These are phyloP conservation scores for Athetis lepigone DNA, from an alignment of 2,888 invertebrate genomes.

Conservation along the genomic window DNA sequence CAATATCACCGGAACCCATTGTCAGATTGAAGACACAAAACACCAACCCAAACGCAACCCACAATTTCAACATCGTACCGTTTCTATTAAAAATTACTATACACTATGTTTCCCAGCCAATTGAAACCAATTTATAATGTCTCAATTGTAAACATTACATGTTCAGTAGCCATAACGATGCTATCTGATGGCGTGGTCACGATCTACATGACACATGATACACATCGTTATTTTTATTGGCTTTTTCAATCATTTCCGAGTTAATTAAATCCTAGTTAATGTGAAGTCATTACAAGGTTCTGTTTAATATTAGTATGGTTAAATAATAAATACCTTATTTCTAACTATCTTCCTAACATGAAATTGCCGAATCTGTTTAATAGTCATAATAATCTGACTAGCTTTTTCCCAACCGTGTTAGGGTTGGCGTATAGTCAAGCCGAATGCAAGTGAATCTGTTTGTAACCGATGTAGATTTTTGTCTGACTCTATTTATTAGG, in stretches of 20 bases:
- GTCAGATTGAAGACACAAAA: conserved; percentile 7
- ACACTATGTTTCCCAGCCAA: conserved; percentile 2
- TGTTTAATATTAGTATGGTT: not conserved
- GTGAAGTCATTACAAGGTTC: not conserved
- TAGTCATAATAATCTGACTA: too few relatives aligned
- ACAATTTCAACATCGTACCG: conserved; percentile 34
- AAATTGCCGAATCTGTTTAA: too few relatives aligned
- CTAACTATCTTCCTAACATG: too few relatives aligned
- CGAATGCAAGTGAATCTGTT: too few relatives aligned
- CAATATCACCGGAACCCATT: conserved; percentile 30
- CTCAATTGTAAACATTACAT: conserved; percentile 39
- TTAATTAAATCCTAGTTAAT: conserved; percentile 22
- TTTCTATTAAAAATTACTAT: not conserved
- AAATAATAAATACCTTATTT: too few relatives aligned
- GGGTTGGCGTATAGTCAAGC: too few relatives aligned
- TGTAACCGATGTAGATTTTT: too few relatives aligned
- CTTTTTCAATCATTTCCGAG: conserved; percentile 8
- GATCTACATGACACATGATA: conserved; percentile 11
- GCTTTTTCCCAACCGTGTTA: too few relatives aligned
- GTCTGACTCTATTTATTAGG: too few relatives aligned
- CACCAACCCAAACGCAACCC: conserved; percentile 20
- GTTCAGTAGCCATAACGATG: conserved; percentile 52
- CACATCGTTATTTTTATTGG: conserved; percentile 15
- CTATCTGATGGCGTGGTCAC: conserved; percentile 28
- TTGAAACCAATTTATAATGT: conserved; percentile 47